Evolutionary conservation across 1,140 invertebrate genomes (phyloP), one percentile per base, ranked within the genome.

Genomic region (Anoplophora glabripennis): DNA sequence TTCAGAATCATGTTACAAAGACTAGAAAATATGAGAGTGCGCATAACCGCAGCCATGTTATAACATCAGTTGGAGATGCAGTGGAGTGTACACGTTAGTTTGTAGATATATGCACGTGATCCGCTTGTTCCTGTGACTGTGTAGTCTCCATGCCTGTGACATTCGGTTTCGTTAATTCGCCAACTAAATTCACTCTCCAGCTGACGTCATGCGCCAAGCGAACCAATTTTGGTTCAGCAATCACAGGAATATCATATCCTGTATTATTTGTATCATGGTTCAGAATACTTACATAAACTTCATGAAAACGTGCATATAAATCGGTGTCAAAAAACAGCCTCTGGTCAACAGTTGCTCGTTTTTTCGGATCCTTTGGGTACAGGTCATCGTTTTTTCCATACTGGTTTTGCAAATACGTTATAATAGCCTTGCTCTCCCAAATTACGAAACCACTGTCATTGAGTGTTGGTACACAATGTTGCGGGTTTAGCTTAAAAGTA

Each of bases 291-390:
- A 86, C 84, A 59, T 81, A 84, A 65, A 84, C 84, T 33, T 86
- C 84, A n/a, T 68, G 72, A 56, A 88, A 85, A 62, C 83, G 72
- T 52, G 80, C 75, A 71, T 88, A 89, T 1, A 92, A 73, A 38
- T 83, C 85, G n/a, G 84, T 76, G 67, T 92, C 88, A 72, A 92
- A 92, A 71, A 86, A 87, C 1, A 92, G 74, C 54, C 86, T 80
- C 63, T 88, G 84, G 68, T 92, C 85, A 2, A 92, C 84, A 0
- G 86, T 0, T 1, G 87, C 89, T 8, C 89, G 76, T 51, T 84
- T 80, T 60, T 86, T 84, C 0, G 85, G 78, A 35, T 90, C 85
- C 63, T 86, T 87, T 0, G 89, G 89, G 71, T 91, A 92, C 7
- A 92, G 75, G 1, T 78, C 76, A 71, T 83, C 86, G 59, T 88